Percentiles rank a stretch among this genome's conserved stretches.
Conservation (phyloP, 2,113 vertebrate genomes). For the Nannobrachium achirus region DNA sequence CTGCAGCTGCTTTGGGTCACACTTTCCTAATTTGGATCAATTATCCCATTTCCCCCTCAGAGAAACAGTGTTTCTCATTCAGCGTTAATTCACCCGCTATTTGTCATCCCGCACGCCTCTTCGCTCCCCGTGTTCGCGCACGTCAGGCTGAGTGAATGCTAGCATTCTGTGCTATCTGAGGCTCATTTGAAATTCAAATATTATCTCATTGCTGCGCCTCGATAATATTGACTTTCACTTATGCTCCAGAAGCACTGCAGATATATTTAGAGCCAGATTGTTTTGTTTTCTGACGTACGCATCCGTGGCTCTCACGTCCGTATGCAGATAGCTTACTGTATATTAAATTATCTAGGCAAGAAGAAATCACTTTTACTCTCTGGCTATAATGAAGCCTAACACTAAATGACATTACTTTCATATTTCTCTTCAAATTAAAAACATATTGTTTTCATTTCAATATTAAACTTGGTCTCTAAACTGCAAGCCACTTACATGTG, state of each 20-base stretch:
- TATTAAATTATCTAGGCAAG: not conserved
- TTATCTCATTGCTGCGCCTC: conserved; percentile 65
- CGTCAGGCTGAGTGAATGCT: conserved; percentile 67
- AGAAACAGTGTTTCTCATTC: conserved; percentile 71
- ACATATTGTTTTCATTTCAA: not conserved
- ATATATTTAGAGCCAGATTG: conserved; percentile 47
- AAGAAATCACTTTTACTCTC: not conserved
- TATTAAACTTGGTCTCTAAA: not conserved
- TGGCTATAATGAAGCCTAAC: not conserved
- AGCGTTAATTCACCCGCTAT: conserved; percentile 57
- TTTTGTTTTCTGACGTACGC: conserved; percentile 18
- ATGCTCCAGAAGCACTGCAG: conserved; percentile 43
- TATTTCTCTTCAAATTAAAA: not conserved
- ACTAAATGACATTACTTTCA: not conserved
- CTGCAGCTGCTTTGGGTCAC: conserved; percentile 61
- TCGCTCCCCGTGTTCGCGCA: conserved; percentile 38
- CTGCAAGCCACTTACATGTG: not conserved
- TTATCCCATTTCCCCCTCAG: conserved; percentile 73
- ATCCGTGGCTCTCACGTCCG: conserved; percentile 12
- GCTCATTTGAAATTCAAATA: conserved; percentile 73
- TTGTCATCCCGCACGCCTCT: conserved; percentile 54
- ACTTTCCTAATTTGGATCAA: conserved; percentile 75
- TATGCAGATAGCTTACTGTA: not conserved
- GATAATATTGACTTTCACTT: conserved; percentile 68
- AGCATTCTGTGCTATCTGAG: conserved; percentile 67